These are phyloP conservation scores for Ailurus styani DNA, from an alignment of 2,113 vertebrate species.

Conservation along the genomic window DNA sequence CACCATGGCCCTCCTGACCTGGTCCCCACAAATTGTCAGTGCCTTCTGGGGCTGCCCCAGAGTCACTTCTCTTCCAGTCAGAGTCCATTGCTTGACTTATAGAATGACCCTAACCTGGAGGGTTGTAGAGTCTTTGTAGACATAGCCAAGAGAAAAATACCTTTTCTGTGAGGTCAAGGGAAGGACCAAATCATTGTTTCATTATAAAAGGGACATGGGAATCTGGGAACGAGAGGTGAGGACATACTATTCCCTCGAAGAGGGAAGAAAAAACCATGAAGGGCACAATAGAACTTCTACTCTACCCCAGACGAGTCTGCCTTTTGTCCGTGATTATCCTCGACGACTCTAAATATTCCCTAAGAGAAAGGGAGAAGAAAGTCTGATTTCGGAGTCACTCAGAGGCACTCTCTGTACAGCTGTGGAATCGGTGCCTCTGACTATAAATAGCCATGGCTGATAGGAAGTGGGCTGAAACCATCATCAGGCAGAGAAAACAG, in stretches of 20 bases:
- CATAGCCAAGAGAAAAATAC: background rate
- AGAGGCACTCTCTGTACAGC: constrained; percentile 43
- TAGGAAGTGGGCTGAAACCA: constrained; percentile 4
- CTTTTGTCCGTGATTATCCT: background rate
- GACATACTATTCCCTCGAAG: background rate
- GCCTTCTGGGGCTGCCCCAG: background rate
- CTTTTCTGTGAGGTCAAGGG: background rate
- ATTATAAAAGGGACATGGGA: background rate
- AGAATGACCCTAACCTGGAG: background rate
- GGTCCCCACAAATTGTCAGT: background rate
- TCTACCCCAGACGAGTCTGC: background rate
- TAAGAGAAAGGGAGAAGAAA: constrained; percentile 12
- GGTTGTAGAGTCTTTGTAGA: background rate
- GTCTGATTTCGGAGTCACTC: constrained; percentile 41
- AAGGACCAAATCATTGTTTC: background rate
- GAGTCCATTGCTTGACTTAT: background rate
- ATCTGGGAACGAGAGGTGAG: background rate
- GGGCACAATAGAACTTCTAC: background rate
- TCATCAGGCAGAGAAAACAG: constrained; percentile 11
- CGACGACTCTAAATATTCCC: constrained; percentile 20
- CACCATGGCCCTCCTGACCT: background rate
- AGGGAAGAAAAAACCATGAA: background rate
- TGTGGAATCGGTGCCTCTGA: constrained; percentile 43
- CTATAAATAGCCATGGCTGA: constrained; percentile 50
- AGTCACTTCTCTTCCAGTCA: background rate